Evolutionary conservation across 2,888 invertebrate genomes (phyloP), one percentile per base, ranked within the genome.

Genomic region (Latrodectus elegans): DNA sequence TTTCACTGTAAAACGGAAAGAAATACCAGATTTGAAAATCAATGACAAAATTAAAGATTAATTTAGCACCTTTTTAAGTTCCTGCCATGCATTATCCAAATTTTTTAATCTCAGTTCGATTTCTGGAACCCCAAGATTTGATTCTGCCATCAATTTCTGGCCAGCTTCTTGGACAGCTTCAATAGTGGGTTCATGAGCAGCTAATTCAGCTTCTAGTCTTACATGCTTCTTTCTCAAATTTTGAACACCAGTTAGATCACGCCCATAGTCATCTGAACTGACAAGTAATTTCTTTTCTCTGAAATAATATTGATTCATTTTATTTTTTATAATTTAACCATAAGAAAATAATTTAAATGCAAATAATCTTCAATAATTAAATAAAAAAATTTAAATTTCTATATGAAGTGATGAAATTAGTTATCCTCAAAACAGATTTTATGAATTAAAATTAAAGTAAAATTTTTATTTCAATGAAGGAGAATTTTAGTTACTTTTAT

Each of bases 171-270:
- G 93, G 0, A 97, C 97, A 14, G 96, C 97, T 92, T 98, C 97
- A 90, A 99, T 98, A 79, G 98, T 97, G 0, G 99, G 99, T 92
- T 99, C 99, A 93, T 99, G 99, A 83, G 97, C 97, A n/a, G 95
- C 97, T 76, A 99, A 94, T 92, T 99, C 99, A 0, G 98, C 97
- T 91, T 99, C 99, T n/a, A 99, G 94, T 10, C 99, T 95, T 93
- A 99, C 99, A 93, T 99, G 99, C 92, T 99, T 99, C 94, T 99
- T 99, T 91, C 97, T 96, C 85, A 99, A 93, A 92, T 99, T 99
- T 93, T 99, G 99, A 0, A 99, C 99, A 64, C 99, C 98, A 8
- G 99, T 99, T 91, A 99, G 94, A 92, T 99, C 99, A 89, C 99
- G 96, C 0, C 99, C 99, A 92, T 99, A 99, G 93, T 99, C 99